Evolutionary conservation across 2,797 vertebrate genomes (phyloP), one percentile per base, ranked within the genome.

Genomic region (Microctenopoma steveboyesi): DNA sequence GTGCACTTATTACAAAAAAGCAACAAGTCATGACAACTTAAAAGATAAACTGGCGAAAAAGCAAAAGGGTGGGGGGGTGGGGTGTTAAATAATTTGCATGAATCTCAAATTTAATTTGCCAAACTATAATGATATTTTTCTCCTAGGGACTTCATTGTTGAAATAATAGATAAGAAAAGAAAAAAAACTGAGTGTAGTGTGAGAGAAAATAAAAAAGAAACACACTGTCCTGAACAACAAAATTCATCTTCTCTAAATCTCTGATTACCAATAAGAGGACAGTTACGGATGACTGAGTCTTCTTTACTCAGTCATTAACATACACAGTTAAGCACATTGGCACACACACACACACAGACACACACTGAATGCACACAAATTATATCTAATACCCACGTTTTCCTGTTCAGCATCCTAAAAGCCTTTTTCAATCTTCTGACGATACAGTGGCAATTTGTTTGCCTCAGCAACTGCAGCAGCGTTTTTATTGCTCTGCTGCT

Each of bases 61-160:
- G 40, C 15, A 55, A 66, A 60, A 45, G 30, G 50, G 35, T 27
- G 28, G 63, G 55, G 12, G n/a, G 28, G 37, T 9, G 53, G 2
- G 4, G 1, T 4, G 8, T 58, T 58, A 47, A 64, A 65, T 65
- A 18, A 59, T 77, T 67, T 66, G 74, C 64, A 69, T 58, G 52
- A 46, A 64, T 75, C 35, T 78, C 49, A 80, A 58, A 56, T 58
- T 60, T 51, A 65, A 64, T 57, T 42, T 65, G 57, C 14, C 16
- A 11, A 54, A 68, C 58, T 57, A 65, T 35, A 40, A 54, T 72
- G n/a, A 27, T 1, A 8, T 13, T 45, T 58, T 53, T 37, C 40
- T 61, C n/a, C 16, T n/a, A 8, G 6, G 49, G 18, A 42, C 7
- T 62, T 68, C 47, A 22, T 15, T 30, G n/a, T 52, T 64, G 22